These are phyloP conservation scores for Pelochelys cantorii DNA, from an alignment of 2,797 vertebrate genomes.

Conservation along the genomic window DNA sequence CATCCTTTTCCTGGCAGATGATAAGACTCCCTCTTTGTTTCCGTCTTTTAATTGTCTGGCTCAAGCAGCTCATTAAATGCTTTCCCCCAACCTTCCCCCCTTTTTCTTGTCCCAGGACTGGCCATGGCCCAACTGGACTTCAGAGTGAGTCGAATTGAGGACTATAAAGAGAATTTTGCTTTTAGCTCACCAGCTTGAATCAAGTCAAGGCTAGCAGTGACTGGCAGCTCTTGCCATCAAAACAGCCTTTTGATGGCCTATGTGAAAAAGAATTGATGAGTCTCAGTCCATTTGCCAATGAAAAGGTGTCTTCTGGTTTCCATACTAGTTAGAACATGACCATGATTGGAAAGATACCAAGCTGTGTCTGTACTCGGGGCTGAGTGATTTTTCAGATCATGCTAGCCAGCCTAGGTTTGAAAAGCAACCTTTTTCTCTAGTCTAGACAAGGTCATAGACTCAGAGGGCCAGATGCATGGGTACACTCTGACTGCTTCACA, in stretches of 20 bases:
- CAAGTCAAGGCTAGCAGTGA: neutral
- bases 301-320: neutral
- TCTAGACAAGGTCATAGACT: neutral
- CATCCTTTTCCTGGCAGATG: neutral
- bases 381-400: neutral
- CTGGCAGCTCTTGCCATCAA: neutral
- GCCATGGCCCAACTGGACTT: neutral
- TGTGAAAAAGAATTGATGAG: neutral
- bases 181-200: neutral
- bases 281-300: neutral
- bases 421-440: neutral
- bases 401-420: neutral
- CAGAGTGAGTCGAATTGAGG: neutral
- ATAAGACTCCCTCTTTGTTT: constrained; percentile 67
- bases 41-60: constrained; percentile 58
- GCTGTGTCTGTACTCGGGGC: neutral
- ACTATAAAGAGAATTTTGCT: neutral
- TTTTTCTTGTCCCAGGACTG: neutral
- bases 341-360: neutral
- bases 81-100: constrained; percentile 38
- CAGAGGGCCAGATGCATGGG: neutral
- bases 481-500: neutral
- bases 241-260: neutral
- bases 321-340: neutral
- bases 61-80: constrained; percentile 71